Evolutionary conservation across 2,888 invertebrate species (phyloP), one percentile per base, ranked within the genome.

Genomic region (Drosophila diplacantha): DNA sequence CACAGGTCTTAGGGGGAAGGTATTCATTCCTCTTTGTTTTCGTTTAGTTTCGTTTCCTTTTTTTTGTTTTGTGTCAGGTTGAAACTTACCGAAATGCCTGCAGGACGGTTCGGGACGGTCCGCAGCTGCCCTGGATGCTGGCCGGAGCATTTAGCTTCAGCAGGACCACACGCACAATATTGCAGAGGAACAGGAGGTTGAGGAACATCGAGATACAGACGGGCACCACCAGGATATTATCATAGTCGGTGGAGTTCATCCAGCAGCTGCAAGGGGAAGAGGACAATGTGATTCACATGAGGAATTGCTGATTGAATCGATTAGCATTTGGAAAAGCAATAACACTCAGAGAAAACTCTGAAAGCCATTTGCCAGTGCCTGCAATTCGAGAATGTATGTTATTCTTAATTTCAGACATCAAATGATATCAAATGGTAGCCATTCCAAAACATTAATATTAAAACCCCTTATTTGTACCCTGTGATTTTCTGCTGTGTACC

Each of bases 81-180:
- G n/a, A 37, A 69, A 83, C 82, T 88, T 87, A 92, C 92, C 93
- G 92, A 88, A 93, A 92, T 73, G 93, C 94, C 89, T 93, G 95
- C 65, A 93, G 90, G 67, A 93, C 93, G n/a, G 92, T 93, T 73
- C 92, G 91, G 35, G 93, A 93, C 14, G 92, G 92, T 55, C 91
- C 90, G 82, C 91, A 90, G 72, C 88, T 90, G 73, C 89, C 90
- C 71, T 91, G 92, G 2, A 94, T 93, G 52, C 92, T 92, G 47
- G 88, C 88, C n/a, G 88, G 89, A 37, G 93, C 94, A 74, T 94
- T 92, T 74, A 96, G 89, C 88, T 96, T 96, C 53, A 93, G 91
- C 80, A 95, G 91, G 65, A 97, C 91, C 55, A 96, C 96, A 72
- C 96, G 91, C 63, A 96, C 94, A 82, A 97, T 96, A 89, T 96